phyloP scores from a whole-genome alignment of 1,140 invertebrate species.

The Lasioglossum albipes region DNA sequence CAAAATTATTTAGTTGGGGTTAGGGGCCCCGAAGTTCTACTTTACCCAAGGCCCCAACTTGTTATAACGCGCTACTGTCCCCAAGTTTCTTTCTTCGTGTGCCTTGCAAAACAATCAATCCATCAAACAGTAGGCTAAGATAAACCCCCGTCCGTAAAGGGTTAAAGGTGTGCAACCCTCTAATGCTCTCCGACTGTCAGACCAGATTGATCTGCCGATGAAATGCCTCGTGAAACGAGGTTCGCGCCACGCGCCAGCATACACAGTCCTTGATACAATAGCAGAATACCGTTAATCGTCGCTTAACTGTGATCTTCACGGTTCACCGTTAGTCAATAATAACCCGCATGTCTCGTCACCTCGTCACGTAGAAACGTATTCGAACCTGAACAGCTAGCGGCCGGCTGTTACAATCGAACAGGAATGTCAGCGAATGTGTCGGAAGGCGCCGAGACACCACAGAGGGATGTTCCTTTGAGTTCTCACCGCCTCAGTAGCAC shows the following conservation, averaged over 20 bases:
- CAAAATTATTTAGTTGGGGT: no score
- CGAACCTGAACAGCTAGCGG: not conserved
- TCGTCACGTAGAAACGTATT: not conserved
- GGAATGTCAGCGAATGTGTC: slow-evolving; percentile 21
- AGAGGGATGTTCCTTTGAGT: slow-evolving; percentile 56
- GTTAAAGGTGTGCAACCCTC: no score
- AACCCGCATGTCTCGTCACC: slow-evolving; percentile 3
- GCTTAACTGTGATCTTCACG: slow-evolving; percentile 24
- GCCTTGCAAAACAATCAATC: no score
- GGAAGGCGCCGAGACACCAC: slow-evolving; percentile 5
- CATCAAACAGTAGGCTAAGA: no score
- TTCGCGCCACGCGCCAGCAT: not conserved
- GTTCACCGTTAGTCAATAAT: not conserved
- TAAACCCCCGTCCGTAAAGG: no score
- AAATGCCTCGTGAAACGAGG: not conserved
- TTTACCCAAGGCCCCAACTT: no score
- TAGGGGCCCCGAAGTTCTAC: no score
- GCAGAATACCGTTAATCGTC: not conserved
- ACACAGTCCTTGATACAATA: not conserved
- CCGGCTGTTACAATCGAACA: slow-evolving; percentile 23
- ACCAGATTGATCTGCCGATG: no score
- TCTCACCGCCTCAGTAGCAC: slow-evolving; percentile 19
- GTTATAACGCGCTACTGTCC: no score
- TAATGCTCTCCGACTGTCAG: no score
- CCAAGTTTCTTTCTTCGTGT: no score